A percentile compares a stretch with the other conserved stretches of the same genome.
These are phyloP conservation scores for Dreissena rostriformis DNA, from an alignment of 1,140 invertebrate species.

Conservation along the genomic window DNA sequence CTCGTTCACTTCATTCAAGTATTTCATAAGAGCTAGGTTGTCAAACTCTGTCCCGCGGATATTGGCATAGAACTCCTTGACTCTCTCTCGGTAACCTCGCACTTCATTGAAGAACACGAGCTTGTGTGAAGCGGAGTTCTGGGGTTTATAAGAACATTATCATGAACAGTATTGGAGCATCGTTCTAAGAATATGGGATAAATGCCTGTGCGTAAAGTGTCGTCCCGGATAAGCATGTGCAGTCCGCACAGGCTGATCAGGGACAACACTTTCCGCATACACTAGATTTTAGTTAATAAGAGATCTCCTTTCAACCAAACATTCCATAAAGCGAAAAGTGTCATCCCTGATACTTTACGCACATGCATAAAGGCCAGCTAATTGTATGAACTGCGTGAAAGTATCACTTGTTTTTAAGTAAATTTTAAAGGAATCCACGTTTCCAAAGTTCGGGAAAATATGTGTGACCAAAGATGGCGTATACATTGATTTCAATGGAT, in stretches of 20 bases:
- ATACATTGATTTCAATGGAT: too few relatives aligned
- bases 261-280: neutral
- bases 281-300: neutral
- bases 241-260: too few relatives aligned
- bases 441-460: too few relatives aligned
- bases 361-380: too few relatives aligned
- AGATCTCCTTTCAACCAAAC: too few relatives aligned
- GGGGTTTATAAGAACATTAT: neutral
- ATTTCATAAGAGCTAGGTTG: slow-evolving; percentile 5
- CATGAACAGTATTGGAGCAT: neutral
- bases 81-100: slow-evolving; percentile 25
- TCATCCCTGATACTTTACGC: too few relatives aligned
- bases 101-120: slow-evolving; percentile 41
- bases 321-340: too few relatives aligned
- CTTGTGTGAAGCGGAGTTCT: slow-evolving; percentile 42
- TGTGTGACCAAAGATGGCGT: too few relatives aligned
- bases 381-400: too few relatives aligned
- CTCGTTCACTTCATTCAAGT: slow-evolving; percentile 20
- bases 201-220: neutral
- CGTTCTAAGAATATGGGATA: too few relatives aligned
- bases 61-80: slow-evolving; percentile 34
- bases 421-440: too few relatives aligned
- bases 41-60: neutral
- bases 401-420: too few relatives aligned
- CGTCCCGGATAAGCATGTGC: neutral